Evolutionary conservation across 2,888 invertebrate genomes (phyloP), one percentile per base, ranked within the genome.

Genomic region (Calameuta pallipes): DNA sequence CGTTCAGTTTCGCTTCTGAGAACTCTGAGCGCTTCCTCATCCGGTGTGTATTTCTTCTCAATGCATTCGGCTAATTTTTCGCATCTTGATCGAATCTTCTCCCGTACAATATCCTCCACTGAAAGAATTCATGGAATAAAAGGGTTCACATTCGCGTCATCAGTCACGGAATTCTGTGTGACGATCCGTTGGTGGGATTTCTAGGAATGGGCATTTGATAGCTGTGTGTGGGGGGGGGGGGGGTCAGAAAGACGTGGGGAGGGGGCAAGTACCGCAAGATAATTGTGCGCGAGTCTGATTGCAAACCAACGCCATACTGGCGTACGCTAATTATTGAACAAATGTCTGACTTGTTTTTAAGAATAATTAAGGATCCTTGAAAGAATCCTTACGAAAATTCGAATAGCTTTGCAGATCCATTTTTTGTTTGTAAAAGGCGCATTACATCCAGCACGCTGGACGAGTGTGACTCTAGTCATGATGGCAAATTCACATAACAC

Each of bases 391-490:
- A 56, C 9, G 56, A 3, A 23, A 56, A 23, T 56, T 56, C 23
- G 56, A 15, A 9, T 56, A 23, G 23, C 23, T 6, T 23, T 56
- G 56, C 9, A 56, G 56, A 56, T 56, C 23, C 23, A 33, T 33
- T 33, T 23, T 23, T 23, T 41, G 9, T 23, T 56, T 41, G 41
- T 41, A 15, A 41, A 6, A 56, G 56, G 9, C 56, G 56, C 23
- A 41, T 23, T 56, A 1, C 56, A 23, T 56, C 56, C 56, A 23
- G 23, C 56, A 85, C 87, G 82, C 80, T 89, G 89, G 90, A 90
- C 89, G 90, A 90, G 90, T 90, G 90, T 90, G 85, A 88, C 90
- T 90, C 90, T 90, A 90, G 90, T 90, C 90, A 90, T 90, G 90
- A 89, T 56, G 56, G 84, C 80, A 79, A 84, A 84, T 83, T 79